Conservation (phyloP, 2,797 vertebrate species). For the Alcedo quadribrachys region DNA sequence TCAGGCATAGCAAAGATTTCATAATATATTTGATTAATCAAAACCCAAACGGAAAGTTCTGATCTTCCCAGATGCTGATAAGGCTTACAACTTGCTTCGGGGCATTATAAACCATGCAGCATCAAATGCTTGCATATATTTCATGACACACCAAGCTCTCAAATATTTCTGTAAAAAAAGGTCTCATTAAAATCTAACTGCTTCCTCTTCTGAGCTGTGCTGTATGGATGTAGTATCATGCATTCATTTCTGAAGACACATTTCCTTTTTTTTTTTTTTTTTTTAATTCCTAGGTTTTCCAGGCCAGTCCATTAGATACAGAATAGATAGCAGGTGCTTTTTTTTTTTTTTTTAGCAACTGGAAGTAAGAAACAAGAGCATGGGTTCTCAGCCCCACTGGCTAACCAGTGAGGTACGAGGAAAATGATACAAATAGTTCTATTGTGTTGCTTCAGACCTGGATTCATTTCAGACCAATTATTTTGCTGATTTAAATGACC, state of each 20-base stretch:
- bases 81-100: constrained; percentile 42
- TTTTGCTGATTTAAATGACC: not conserved
- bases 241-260: not conserved
- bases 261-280: not conserved
- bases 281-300: not conserved
- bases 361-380: not conserved
- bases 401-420: not conserved
- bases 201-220: not conserved
- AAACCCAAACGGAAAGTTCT: constrained; percentile 35
- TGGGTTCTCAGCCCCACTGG: not conserved
- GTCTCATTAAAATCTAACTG: not conserved
- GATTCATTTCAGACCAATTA: not conserved
- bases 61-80: constrained; percentile 57
- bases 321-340: not conserved
- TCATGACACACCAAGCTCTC: constrained; percentile 7
- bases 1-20: constrained; percentile 46
- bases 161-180: not conserved
- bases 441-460: not conserved
- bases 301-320: not conserved
- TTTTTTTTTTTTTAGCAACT: not conserved
- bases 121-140: constrained; percentile 52
- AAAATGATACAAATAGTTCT: not conserved
- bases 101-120: constrained; percentile 29
- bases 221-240: not conserved
- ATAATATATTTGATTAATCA: constrained; percentile 68